Conservation (phyloP, 1,140 invertebrate species). For the Drosophila bifasciata region DNA sequence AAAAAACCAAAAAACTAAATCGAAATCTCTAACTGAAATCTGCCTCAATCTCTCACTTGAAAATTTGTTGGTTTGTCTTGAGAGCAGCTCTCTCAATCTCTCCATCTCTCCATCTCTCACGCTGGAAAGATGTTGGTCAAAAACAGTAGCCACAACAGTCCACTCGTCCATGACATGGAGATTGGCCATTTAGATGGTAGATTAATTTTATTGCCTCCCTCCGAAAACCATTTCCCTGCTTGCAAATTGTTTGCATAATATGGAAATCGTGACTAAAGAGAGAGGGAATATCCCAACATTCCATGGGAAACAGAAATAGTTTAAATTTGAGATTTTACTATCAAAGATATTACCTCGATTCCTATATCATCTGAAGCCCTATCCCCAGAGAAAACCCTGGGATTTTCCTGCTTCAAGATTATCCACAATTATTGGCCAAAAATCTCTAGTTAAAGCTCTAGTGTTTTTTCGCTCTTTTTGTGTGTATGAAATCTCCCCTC, state of each 20-base stretch:
- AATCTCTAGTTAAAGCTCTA: slow-evolving; percentile 13
- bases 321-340: not conserved
- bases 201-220: slow-evolving; percentile 71
- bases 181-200: slow-evolving; percentile 75
- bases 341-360: no score
- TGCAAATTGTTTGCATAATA: slow-evolving; percentile 78
- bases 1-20: slow-evolving; percentile 28
- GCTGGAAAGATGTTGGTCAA: slow-evolving; percentile 13
- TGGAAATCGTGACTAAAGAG: slow-evolving; percentile 57
- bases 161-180: slow-evolving; percentile 59
- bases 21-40: slow-evolving; percentile 14
- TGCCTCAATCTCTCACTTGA: no score
- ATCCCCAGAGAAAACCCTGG: slow-evolving; percentile 27
- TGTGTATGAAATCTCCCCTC: slow-evolving; percentile 18
- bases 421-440: slow-evolving; percentile 18
- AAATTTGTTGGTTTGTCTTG: slow-evolving; percentile 45
- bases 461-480: slow-evolving; percentile 1
- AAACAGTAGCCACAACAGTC: slow-evolving; percentile 34
- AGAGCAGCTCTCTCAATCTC: not conserved
- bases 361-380: slow-evolving; percentile 3
- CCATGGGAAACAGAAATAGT: not conserved
- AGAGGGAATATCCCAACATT: slow-evolving; percentile 1
- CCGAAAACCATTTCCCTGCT: slow-evolving; percentile 41
- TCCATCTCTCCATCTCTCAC: not conserved
- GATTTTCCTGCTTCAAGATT: slow-evolving; percentile 15